Conservation (phyloP, 2,888 invertebrate species). For the Xestia xanthographa region DNA sequence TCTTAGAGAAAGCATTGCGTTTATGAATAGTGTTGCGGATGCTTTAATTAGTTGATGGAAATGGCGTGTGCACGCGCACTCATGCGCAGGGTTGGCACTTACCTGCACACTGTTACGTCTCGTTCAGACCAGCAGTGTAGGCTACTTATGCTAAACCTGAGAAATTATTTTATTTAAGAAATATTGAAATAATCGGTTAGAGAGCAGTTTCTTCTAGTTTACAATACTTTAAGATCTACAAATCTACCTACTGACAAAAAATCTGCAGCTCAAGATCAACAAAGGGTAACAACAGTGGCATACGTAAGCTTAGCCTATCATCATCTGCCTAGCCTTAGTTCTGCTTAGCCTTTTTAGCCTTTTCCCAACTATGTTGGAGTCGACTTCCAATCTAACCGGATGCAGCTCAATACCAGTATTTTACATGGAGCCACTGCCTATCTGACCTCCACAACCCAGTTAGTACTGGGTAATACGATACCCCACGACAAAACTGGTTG, state of each 20-base stretch:
- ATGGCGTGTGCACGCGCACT: constrained; percentile 63
- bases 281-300: background rate
- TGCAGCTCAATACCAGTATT: too few relatives aligned
- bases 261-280: background rate
- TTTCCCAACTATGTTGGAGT: too few relatives aligned
- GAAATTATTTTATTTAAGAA: background rate
- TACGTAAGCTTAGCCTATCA: too few relatives aligned
- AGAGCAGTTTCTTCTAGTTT: background rate
- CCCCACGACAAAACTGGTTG: too few relatives aligned
- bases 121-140: background rate
- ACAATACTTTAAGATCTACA: background rate
- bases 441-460: too few relatives aligned
- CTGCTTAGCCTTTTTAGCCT: too few relatives aligned
- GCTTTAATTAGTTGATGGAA: constrained; percentile 67
- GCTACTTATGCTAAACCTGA: background rate
- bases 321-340: too few relatives aligned
- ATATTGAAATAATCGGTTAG: background rate
- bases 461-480: too few relatives aligned
- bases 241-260: background rate
- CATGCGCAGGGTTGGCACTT: constrained; percentile 48
- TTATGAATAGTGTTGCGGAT: constrained; percentile 68
- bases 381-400: too few relatives aligned
- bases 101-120: background rate
- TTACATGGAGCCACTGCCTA: too few relatives aligned
- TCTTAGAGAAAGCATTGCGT: constrained; percentile 66